phyloP scores from a whole-genome alignment of 2,888 invertebrate species.

The Spicauda simplicius region DNA sequence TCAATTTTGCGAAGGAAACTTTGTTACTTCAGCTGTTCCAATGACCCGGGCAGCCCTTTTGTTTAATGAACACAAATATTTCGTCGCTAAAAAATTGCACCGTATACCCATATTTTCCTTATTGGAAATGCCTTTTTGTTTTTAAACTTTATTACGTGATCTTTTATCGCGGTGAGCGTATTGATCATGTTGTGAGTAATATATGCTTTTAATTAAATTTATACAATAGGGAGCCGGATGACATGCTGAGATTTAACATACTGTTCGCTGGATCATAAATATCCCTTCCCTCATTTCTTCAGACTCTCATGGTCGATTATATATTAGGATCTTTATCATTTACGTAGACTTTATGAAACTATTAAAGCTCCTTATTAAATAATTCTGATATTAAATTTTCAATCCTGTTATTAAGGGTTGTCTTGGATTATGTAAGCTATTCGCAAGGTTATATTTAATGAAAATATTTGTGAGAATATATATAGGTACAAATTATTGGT shows the following conservation, averaged over 20 bases:
- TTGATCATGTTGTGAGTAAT: background rate
- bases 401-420: background rate
- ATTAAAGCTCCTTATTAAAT: background rate
- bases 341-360: conserved; percentile 1
- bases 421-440: background rate
- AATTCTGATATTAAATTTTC: background rate
- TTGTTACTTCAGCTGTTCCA: conserved; percentile 15
- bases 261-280: conserved; percentile 17
- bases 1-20: conserved; percentile 14
- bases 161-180: background rate
- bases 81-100: conserved; percentile 12
- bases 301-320: conserved; percentile 4
- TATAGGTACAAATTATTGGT: too few species aligned
- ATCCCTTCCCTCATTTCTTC: conserved; percentile 1
- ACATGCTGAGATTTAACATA: conserved; percentile 9
- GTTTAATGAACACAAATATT: conserved; percentile 18
- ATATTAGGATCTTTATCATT: conserved; percentile 13
- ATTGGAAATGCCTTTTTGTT: background rate
- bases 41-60: conserved; percentile 12
- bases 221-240: conserved; percentile 8
- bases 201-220: conserved; percentile 25
- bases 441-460: too few species aligned
- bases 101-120: conserved; percentile 9
- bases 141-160: conserved; percentile 2
- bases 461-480: too few species aligned